phyloP scores from a whole-genome alignment of 2,888 invertebrate species.

The Ceraclea dissimilis region DNA sequence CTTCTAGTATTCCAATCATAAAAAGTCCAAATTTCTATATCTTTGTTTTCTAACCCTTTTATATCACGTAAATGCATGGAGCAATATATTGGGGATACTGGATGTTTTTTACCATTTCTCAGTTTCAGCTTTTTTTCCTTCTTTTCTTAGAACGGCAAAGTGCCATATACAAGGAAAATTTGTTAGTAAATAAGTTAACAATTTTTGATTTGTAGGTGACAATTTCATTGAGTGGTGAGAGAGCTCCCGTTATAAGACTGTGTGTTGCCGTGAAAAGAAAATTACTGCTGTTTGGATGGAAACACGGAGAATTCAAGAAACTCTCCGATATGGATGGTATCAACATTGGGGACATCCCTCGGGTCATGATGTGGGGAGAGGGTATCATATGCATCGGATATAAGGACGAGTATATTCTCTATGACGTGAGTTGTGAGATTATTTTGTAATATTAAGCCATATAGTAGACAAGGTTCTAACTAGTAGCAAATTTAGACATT shows the following conservation, averaged over 20 bases:
- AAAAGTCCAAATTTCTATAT: too few species aligned
- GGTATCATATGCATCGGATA: slow-evolving; percentile 84
- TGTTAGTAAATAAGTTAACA: too few species aligned
- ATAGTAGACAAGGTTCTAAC: too few species aligned
- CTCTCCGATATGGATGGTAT: slow-evolving; percentile 61
- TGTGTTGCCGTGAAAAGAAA: slow-evolving; percentile 83
- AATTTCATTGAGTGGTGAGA: slow-evolving; percentile 63
- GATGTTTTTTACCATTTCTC: too few species aligned
- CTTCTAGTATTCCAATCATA: too few species aligned
- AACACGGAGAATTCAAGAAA: slow-evolving; percentile 71
- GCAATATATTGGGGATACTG: too few species aligned
- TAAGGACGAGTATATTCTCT: slow-evolving; percentile 71
- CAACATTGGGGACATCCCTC: slow-evolving; percentile 71
- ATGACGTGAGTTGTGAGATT: slow-evolving; percentile 49
- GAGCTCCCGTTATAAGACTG: slow-evolving; percentile 68
- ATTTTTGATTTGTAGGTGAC: slow-evolving; percentile 39
- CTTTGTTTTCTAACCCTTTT: too few species aligned
- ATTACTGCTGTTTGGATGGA: slow-evolving; percentile 83
- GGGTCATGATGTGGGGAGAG: slow-evolving; percentile 72
- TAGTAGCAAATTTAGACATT: too few species aligned
- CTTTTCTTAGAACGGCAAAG: too few species aligned
- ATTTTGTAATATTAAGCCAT: not conserved
- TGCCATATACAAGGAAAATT: too few species aligned
- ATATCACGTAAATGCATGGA: too few species aligned
- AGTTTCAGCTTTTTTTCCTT: too few species aligned